These are phyloP conservation scores for Antennarius striatus DNA, from an alignment of 2,113 vertebrate genomes.

Conservation along the genomic window DNA sequence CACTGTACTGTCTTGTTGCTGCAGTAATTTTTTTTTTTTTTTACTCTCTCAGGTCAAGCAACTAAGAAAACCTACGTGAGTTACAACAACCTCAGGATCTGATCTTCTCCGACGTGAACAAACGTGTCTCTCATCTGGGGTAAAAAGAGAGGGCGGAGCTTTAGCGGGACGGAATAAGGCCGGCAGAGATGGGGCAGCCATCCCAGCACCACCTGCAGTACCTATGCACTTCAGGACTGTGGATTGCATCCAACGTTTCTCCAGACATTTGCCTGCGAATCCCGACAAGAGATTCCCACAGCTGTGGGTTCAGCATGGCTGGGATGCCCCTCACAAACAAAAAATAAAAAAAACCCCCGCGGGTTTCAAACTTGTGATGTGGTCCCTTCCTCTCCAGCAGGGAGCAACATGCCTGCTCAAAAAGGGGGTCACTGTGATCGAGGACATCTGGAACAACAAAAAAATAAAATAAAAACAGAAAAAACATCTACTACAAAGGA, in stretches of 20 bases:
- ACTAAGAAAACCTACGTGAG: slow-evolving; percentile 80
- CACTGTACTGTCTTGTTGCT: too few relatives aligned
- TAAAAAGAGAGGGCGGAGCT: slow-evolving; percentile 37
- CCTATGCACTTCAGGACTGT: slow-evolving; percentile 66
- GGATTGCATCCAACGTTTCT: slow-evolving; percentile 63
- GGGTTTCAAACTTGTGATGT: slow-evolving; percentile 46
- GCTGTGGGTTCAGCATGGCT: slow-evolving; percentile 44
- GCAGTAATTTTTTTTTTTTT: background rate
- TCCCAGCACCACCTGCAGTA: slow-evolving; percentile 64
- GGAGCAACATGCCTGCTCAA: slow-evolving; percentile 53
- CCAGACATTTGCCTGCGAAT: slow-evolving; percentile 57
- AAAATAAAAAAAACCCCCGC: slow-evolving; percentile 8
- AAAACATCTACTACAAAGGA: slow-evolving; percentile 11
- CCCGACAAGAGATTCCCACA: slow-evolving; percentile 48
- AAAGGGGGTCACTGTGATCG: slow-evolving; percentile 44
- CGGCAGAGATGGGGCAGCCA: slow-evolving; percentile 32
- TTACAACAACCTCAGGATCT: slow-evolving; percentile 81
- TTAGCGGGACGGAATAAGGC: slow-evolving; percentile 20
- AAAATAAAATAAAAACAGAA: background rate
- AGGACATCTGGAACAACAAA: slow-evolving; percentile 14
- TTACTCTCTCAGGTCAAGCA: slow-evolving; percentile 69
- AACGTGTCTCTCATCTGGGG: slow-evolving; percentile 55
- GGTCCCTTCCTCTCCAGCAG: slow-evolving; percentile 35
- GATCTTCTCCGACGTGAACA: slow-evolving; percentile 54
- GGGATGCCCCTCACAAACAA: slow-evolving; percentile 26